Evolutionary conservation across 2,888 invertebrate genomes (phyloP).

Genomic region (Lucinisca nassula): DNA sequence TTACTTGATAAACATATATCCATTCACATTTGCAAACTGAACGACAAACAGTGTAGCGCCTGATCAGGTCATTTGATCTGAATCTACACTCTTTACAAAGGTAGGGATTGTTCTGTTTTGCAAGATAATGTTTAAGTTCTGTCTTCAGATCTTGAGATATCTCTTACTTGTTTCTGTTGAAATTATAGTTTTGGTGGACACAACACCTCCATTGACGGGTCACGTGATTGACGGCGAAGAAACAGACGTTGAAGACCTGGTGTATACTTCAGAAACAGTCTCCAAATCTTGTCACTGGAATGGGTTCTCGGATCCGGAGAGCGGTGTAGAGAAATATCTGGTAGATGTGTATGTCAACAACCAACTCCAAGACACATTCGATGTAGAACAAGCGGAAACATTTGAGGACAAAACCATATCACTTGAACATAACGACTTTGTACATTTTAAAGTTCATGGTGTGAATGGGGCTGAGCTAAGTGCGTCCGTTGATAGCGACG

Average conservation of each 20-base stretch:
- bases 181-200: slow-evolving; percentile 76
- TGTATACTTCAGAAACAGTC: slow-evolving; percentile 70
- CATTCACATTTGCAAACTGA: no score
- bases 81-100: no score
- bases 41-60: no score
- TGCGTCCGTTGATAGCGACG: slow-evolving; percentile 61
- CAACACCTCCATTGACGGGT: slow-evolving; percentile 66
- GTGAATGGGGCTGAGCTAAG: slow-evolving; percentile 74
- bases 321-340: slow-evolving; percentile 66
- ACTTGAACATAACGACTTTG: slow-evolving; percentile 59
- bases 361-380: slow-evolving; percentile 59
- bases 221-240: slow-evolving; percentile 64
- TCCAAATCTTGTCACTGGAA: slow-evolving; percentile 65
- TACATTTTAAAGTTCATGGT: slow-evolving; percentile 66
- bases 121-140: no score
- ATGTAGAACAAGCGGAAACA: slow-evolving; percentile 31
- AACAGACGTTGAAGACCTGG: slow-evolving; percentile 41
- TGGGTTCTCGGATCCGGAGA: slow-evolving; percentile 71
- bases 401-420: slow-evolving; percentile 67
- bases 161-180: no score
- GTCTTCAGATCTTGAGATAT: no score
- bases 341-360: slow-evolving; percentile 71
- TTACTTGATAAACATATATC: no score
- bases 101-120: no score
- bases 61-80: no score